Evolutionary conservation across 2,113 vertebrate genomes (phyloP).

Genomic region (Tenrec ecaudatus): DNA sequence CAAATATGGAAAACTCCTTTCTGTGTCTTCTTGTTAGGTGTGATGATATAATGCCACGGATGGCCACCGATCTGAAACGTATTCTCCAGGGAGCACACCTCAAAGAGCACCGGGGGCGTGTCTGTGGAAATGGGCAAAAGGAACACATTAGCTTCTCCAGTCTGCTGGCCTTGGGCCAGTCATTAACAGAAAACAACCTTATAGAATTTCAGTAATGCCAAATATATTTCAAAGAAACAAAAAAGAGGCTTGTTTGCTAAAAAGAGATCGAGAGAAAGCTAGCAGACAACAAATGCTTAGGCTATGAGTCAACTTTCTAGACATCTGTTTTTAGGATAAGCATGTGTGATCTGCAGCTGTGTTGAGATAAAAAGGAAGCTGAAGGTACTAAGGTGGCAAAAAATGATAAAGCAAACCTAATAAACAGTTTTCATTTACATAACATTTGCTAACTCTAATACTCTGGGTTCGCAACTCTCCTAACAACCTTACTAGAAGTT

Average conservation of each 20-base stretch:
- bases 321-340: constrained; percentile 3
- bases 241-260: constrained; percentile 38
- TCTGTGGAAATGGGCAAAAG: constrained; percentile 86
- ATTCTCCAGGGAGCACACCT: constrained; percentile 93
- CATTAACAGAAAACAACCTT: constrained; percentile 44
- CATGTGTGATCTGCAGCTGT: neutral
- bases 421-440: neutral
- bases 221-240: constrained; percentile 58
- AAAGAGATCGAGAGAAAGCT: neutral
- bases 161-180: constrained; percentile 58
- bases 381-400: constrained; percentile 15
- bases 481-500: constrained; percentile 28
- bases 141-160: constrained; percentile 76
- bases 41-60: constrained; percentile 98
- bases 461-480: neutral
- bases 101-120: constrained; percentile 93
- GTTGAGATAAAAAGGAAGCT: constrained; percentile 9
- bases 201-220: constrained; percentile 55
- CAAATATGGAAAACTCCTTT: constrained; percentile 95
- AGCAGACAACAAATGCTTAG: constrained; percentile 23
- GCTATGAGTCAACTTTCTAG: constrained; percentile 33
- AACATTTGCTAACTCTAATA: neutral
- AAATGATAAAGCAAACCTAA: constrained; percentile 14
- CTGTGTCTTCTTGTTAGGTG: constrained; percentile 93
- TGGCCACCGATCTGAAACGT: constrained; percentile 96